Conservation (phyloP, 2,113 vertebrate species). For the Scartelaos histophorus region DNA sequence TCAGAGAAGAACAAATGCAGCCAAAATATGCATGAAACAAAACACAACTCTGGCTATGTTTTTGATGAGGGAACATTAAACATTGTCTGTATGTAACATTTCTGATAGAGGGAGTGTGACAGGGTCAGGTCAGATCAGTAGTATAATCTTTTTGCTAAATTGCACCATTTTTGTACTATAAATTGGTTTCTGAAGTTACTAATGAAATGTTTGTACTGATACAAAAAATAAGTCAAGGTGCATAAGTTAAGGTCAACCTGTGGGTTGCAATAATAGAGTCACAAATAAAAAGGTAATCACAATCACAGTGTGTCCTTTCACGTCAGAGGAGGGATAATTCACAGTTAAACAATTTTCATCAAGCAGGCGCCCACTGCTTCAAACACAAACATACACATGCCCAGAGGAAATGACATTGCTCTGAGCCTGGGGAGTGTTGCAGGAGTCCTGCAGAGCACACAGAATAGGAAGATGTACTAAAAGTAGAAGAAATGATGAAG, state of each 20-base stretch:
- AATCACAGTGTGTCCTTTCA: slow-evolving; percentile 2
- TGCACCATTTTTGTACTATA: not conserved
- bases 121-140: too few species aligned
- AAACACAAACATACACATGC: slow-evolving; percentile 8
- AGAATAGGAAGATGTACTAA: slow-evolving; percentile 27
- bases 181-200: not conserved
- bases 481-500: slow-evolving; percentile 2
- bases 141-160: too few species aligned
- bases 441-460: slow-evolving; percentile 3
- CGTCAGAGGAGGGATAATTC: slow-evolving; percentile 14
- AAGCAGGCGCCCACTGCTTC: slow-evolving; percentile 9
- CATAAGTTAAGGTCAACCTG: not conserved
- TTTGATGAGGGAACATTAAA: too few species aligned
- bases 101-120: too few species aligned
- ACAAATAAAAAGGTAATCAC: slow-evolving; percentile 8
- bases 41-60: too few species aligned
- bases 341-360: slow-evolving; percentile 14
- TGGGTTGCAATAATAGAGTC: not conserved
- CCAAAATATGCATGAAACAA: too few species aligned
- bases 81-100: too few species aligned
- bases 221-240: not conserved
- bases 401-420: slow-evolving; percentile 12
- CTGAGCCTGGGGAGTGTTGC: slow-evolving; percentile 10
- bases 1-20: too few species aligned
- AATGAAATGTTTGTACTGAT: not conserved